Evolutionary conservation across 2,888 invertebrate species (phyloP).

Genomic region (Ptilodon capucinus): DNA sequence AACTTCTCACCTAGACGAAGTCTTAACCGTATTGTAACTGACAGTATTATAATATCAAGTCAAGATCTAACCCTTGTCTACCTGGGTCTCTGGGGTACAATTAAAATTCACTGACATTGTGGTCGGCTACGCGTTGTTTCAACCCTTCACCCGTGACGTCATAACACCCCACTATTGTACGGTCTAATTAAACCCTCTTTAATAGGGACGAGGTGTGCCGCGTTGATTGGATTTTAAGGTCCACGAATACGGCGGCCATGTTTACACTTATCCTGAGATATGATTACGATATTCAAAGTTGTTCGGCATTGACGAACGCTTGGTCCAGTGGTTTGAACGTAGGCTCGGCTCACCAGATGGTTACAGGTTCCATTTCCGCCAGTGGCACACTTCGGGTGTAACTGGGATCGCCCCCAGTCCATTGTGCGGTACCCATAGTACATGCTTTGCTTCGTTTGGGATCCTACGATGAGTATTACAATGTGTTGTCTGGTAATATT

Average conservation of each 20-base stretch:
- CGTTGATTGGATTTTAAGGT: constrained; percentile 67
- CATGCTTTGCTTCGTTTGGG: too few species aligned
- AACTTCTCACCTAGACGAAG: constrained; percentile 2
- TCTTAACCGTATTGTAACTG: constrained; percentile 10
- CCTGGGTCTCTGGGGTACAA: constrained; percentile 26
- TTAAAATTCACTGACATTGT: constrained; percentile 57
- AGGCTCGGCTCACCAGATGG: too few species aligned
- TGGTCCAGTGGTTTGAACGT: too few species aligned
- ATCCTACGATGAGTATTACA: too few species aligned
- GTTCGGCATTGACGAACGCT: too few species aligned
- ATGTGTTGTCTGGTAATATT: too few species aligned
- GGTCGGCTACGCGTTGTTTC: constrained; percentile 52
- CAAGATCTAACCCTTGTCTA: constrained; percentile 8
- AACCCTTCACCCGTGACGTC: constrained; percentile 39
- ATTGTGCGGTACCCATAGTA: too few species aligned
- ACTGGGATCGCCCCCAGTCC: too few species aligned
- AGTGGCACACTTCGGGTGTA: too few species aligned
- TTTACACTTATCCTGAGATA: background rate
- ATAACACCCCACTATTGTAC: constrained; percentile 50
- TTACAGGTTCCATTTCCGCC: too few species aligned
- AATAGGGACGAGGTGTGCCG: constrained; percentile 41
- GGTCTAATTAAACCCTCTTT: constrained; percentile 62
- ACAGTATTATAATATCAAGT: constrained; percentile 22
- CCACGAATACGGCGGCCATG: constrained; percentile 25
- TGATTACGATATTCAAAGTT: background rate